Conservation (phyloP, 2,888 invertebrate genomes). For the Caenorhabditis sp. region DNA sequence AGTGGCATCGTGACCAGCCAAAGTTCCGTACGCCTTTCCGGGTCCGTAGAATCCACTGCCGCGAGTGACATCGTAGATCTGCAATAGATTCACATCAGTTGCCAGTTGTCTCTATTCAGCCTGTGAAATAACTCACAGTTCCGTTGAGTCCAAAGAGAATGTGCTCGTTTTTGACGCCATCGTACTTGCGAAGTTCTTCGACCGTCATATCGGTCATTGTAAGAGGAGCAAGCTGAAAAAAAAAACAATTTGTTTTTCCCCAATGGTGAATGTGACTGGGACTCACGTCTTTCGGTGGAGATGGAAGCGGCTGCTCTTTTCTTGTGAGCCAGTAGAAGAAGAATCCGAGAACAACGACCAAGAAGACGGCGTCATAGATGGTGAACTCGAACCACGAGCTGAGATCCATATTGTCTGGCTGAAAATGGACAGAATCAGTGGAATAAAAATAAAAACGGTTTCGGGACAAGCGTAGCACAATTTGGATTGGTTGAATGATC, state of each 20-base stretch:
- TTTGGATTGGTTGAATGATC: constrained; percentile 41
- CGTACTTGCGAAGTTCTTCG: constrained; percentile 72
- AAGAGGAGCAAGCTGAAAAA: constrained; percentile 54
- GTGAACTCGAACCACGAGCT: constrained; percentile 66
- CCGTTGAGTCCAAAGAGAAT: constrained; percentile 75
- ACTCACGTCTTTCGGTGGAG: constrained; percentile 57
- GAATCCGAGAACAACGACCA: constrained; percentile 71
- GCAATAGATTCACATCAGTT: too few relatives aligned
- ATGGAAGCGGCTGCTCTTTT: constrained; percentile 56
- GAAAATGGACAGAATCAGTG: constrained; percentile 10
- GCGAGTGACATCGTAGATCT: constrained; percentile 77
- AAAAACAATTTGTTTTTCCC: neutral
- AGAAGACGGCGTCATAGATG: constrained; percentile 69
- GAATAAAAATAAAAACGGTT: neutral
- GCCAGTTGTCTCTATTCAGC: neutral
- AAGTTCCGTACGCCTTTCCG: constrained; percentile 71
- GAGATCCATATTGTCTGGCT: constrained; percentile 56
- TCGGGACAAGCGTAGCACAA: neutral
- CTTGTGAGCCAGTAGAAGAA: constrained; percentile 73
- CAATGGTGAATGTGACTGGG: neutral
- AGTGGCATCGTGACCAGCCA: constrained; percentile 77
- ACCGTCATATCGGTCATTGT: constrained; percentile 75
- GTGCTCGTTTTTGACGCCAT: constrained; percentile 75
- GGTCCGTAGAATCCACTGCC: constrained; percentile 76
- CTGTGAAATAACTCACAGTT: constrained; percentile 58